Evolutionary conservation across 1,140 invertebrate species (phyloP), one percentile per base, ranked within the genome.

Genomic region (Spodoptera frugiperda): DNA sequence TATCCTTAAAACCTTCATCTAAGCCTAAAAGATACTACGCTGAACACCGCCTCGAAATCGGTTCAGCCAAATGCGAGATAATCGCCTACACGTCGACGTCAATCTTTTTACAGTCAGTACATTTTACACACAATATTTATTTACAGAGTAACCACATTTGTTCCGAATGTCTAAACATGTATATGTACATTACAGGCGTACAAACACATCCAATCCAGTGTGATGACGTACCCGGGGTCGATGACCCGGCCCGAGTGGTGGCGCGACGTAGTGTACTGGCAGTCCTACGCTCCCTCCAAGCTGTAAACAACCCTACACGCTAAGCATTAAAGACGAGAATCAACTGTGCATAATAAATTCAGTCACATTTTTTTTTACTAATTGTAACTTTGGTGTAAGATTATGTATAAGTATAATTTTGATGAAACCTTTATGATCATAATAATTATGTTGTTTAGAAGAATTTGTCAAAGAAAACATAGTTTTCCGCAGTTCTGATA

Each of bases 191-290:
- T 73, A 9, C 44, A 96, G 95, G 94, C 95, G 4, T 96, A 96
- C 88, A 94, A 96, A 82, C 94, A 95, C 86, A 91, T 96, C 65
- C 93, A 96, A 80, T 89, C 93, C 59, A 91, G 90, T 3, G 94
- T 96, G 76, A 92, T 95, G 73, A 93, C 94, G 17, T 94, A 93
- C 73, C 94, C 95, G 0, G 95, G 94, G 3, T 89, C 94, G 0
- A 89, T 96, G 84, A 87, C 92, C 15, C 90, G 95, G 59, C 95
- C 95, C 0, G 79, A 85, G 8, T 96, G 96, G 96, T 96, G 96
- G 96, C 89, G 92, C 49, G 95, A 96, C 72, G 93, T 96, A 0
- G 95, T 95, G 11, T 89, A 81, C 77, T 94, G 93, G 93, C 57
- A 86, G 1, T 72, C 84, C 2, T 91, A 93, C 67, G 77, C 89